Base-by-base conservation (phyloP, 2,888 invertebrate species). In the Cybosia mesomella region DNA sequence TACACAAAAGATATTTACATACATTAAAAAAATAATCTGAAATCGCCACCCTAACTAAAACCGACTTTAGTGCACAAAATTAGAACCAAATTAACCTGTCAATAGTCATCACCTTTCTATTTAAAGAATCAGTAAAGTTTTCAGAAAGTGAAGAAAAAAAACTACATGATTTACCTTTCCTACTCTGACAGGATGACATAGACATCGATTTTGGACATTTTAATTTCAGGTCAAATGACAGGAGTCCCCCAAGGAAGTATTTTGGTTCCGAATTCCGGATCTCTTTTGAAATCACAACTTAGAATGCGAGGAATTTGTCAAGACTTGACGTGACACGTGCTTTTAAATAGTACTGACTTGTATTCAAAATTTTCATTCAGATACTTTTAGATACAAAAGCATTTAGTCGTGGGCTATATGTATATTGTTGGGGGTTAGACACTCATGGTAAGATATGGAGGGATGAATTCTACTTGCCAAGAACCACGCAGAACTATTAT, bases 211-310 rank as follows among this genome's bases (percentile, higher is more conserved):
- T 90, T 85, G 84, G 93, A 94, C 94, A 89, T 90, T 91, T 93
- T 93, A 94, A 94, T 94, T 94, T 93, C 90, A 90, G 92, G 94
- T 93, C 92, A 93, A 93, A 90, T 90, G 88, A 89, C 89, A 84
- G 64, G 81, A 79, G 84, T 85, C 87, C 87, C 88, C 85, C 71
- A 79, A 83, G 70, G 70, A 75, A 86, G 87, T 91, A 91, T 92
- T 92, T 89, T 83, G 76, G 87, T 85, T 84, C 79, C 78, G 84
- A 85, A 85, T 85, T 84, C 73, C 76, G 74, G 58, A 82, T 81
- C 76, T 75, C 82, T 83, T 81, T 79, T 77, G 81, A 79, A 75
- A 71, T 79, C 82, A 82, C 80, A 73, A 67, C 71, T 72, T 64
- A 73, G 84, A 86, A 89, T 86, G 87, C 73, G 63, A 79, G 73